Evolutionary conservation across 2,888 invertebrate species (phyloP), one percentile per base, ranked within the genome.

Genomic region (Eupithecia centaureata): DNA sequence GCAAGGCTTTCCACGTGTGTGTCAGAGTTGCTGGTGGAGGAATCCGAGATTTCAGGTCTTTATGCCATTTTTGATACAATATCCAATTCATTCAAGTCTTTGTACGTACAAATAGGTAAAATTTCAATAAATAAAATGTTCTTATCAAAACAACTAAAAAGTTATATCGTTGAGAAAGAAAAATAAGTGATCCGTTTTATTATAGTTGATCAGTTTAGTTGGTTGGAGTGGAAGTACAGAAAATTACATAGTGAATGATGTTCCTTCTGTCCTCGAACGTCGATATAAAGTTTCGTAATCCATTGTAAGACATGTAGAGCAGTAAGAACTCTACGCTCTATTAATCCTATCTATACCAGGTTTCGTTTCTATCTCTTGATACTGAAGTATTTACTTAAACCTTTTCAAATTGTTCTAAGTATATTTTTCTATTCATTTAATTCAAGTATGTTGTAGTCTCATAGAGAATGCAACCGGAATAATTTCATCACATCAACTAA

Each of bases 1-100:
- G 97, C 89, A 97, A 97, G 86, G 97, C 97, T 92, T 97, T 97
- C 90, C 97, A 97, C 86, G 96, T 97, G 70, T 98, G 98, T 86
- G 97, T 97, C 73, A 96, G 96, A 82, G 96, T 97, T 51, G 96
- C 97, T 42, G 97, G 97, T 76, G 95, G 96, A 59, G 96, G 96
- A 80, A 94, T 96, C 69, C 95, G 96, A 86, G 96, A 97, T 91
- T 97, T 96, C 94, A 95, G 97, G 69, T 69, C 35, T 56, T 27
- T 52, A 27, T 28, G n/a, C 27, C 8, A 27, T 52, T 15, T 27
- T n/a, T n/a, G n/a, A n/a, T n/a, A n/a, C n/a, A n/a, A n/a, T n/a
- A n/a, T n/a, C n/a, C n/a, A n/a, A 27, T 52, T 52, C 5, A 52
- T 15, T 15, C 5, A 25, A 7, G 5, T 52, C 2, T 0, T 52